Percentiles rank a stretch among this genome's conserved stretches.
These are phyloP conservation scores for Radopholus similis DNA, from an alignment of 1,140 invertebrate genomes.

Conservation along the genomic window DNA sequence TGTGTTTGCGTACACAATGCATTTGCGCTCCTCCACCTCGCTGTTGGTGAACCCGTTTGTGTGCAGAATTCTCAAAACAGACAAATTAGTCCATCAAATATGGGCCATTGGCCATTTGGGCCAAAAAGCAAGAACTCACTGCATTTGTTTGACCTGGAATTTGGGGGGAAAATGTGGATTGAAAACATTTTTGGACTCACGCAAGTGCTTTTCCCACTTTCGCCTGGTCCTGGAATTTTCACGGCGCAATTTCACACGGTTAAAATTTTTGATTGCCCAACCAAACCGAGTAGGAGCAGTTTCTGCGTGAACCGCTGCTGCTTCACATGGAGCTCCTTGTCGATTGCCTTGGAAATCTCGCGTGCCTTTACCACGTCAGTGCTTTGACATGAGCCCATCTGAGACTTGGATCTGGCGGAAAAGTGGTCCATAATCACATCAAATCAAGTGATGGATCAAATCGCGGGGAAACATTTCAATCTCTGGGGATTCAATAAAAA, in stretches of 20 bases:
- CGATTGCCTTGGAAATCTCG: conserved; percentile 8
- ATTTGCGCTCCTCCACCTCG: conserved; percentile 37
- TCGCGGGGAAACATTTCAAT: too few species aligned
- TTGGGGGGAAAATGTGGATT: not conserved
- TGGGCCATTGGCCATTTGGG: not conserved
- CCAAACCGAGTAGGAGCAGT: conserved; percentile 17
- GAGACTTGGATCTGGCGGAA: too few species aligned
- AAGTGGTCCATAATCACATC: too few species aligned
- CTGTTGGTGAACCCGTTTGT: conserved; percentile 40
- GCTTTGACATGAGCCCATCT: conserved; percentile 22
- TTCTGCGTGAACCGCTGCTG: conserved; percentile 14
- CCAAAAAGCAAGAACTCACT: not conserved
- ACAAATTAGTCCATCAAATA: conserved; percentile 5
- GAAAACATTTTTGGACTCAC: conserved; percentile 86
- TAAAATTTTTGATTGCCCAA: conserved; percentile 11
- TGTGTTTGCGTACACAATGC: conserved; percentile 43
- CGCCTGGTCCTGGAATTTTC: conserved; percentile 71
- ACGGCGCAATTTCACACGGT: not conserved
- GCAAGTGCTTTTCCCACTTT: conserved; percentile 93
- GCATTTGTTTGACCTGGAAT: conserved; percentile 4
- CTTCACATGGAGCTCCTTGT: not conserved
- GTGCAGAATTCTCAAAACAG: conserved; percentile 47
- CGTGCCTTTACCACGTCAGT: not conserved
- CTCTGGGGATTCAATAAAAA: too few species aligned
- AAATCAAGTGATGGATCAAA: too few species aligned